These are phyloP conservation scores for Bagarius yarrelli DNA, from an alignment of 2,113 vertebrate species.

Conservation along the genomic window DNA sequence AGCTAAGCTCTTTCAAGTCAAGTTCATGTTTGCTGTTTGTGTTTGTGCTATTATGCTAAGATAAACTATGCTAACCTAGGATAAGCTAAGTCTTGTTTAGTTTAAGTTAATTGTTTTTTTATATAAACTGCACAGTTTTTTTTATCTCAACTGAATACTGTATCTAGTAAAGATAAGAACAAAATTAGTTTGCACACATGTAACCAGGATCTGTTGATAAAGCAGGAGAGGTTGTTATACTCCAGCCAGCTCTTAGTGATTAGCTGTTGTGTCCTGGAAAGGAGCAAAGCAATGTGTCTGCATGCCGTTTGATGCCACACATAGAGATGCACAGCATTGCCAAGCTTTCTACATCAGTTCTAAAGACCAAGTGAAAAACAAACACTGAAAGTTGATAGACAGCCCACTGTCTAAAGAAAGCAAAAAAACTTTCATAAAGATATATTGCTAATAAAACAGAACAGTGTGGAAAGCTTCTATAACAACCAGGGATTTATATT, in stretches of 20 bases:
- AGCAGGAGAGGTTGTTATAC: background rate
- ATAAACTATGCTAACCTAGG: no score
- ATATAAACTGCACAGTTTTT: no score
- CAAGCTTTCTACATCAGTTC: constrained; percentile 29
- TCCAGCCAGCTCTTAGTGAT: background rate
- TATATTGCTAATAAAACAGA: background rate
- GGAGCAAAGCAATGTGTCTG: background rate
- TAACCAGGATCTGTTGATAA: background rate
- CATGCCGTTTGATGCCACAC: constrained; percentile 19
- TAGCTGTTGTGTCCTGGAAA: background rate
- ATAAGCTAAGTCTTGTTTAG: no score
- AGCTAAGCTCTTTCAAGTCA: no score
- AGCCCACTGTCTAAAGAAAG: background rate
- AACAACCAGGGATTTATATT: background rate
- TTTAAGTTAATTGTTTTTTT: no score
- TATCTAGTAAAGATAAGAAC: background rate
- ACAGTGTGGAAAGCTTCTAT: background rate
- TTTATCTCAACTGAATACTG: no score
- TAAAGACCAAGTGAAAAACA: constrained; percentile 34
- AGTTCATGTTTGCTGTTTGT: no score
- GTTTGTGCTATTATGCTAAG: no score
- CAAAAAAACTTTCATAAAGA: constrained; percentile 10
- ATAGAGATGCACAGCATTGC: constrained; percentile 5
- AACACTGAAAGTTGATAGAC: constrained; percentile 34
- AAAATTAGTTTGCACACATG: background rate